A percentile compares a stretch with the other conserved stretches of the same genome.
Evolutionary conservation across 2,888 invertebrate species (phyloP).

Genomic region (Stegana nigrithorax): DNA sequence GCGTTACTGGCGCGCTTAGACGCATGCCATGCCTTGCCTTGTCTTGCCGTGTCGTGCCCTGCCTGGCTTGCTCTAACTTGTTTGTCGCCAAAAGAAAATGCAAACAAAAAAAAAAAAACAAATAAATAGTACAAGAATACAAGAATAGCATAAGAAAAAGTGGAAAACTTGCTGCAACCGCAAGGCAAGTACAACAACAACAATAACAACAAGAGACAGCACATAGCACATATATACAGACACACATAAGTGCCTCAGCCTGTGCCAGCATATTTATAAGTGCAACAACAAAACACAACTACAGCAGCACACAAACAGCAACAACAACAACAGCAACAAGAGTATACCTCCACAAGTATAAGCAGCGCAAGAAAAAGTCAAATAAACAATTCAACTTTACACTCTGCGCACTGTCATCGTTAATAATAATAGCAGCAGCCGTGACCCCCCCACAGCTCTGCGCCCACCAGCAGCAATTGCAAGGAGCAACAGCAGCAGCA

Average conservation of each 20-base stretch:
- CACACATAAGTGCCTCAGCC: not conserved
- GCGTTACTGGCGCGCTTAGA: not conserved
- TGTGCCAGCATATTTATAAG: constrained; percentile 15
- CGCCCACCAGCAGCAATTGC: not conserved
- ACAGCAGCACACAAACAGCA: not conserved
- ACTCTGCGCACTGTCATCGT: constrained; percentile 31
- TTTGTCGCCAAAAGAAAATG: no score
- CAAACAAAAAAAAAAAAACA: no score
- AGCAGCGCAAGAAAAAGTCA: constrained; percentile 45
- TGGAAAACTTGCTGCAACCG: not conserved
- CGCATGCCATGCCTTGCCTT: no score
- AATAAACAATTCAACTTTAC: constrained; percentile 61
- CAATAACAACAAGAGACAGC: not conserved
- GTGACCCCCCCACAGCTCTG: no score
- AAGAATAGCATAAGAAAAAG: no score
- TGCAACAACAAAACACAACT: not conserved
- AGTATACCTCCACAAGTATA: no score
- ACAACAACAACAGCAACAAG: not conserved
- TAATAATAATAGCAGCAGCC: constrained; percentile 8
- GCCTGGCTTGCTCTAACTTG: not conserved
- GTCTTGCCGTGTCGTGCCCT: no score
- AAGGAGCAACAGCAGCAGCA: not conserved
- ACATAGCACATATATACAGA: not conserved
- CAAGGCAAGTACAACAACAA: constrained; percentile 11
- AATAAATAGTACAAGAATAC: no score